A percentile compares a stretch with the other conserved stretches of the same genome.
Conservation (phyloP, 1,140 invertebrate genomes). For the Cataglyphis hispanica region DNA sequence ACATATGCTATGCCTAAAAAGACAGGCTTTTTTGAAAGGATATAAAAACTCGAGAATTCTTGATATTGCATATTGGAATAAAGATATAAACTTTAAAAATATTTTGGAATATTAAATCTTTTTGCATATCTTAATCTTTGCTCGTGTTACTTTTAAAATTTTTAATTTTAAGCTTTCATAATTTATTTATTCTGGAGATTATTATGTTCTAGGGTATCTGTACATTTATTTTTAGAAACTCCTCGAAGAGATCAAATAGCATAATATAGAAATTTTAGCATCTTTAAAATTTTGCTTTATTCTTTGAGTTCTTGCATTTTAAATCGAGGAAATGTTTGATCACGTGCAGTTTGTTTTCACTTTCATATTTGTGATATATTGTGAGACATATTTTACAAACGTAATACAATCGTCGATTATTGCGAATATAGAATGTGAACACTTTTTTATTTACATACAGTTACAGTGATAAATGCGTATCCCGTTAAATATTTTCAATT, state of each 20-base stretch:
- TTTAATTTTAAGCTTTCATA: not conserved
- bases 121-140: not conserved
- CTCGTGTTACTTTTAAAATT: not conserved
- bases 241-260: too few species aligned
- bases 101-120: not conserved
- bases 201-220: not conserved
- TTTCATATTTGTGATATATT: not conserved
- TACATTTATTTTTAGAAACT: not conserved
- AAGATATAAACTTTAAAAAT: not conserved
- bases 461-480: not conserved
- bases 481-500: not conserved
- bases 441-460: not conserved
- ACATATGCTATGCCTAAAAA: conserved; percentile 38
- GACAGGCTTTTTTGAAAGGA: conserved; percentile 9
- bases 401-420: not conserved
- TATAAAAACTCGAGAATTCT: conserved; percentile 33
- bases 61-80: not conserved
- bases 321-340: not conserved
- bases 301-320: not conserved
- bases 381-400: not conserved
- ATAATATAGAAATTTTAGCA: not conserved
- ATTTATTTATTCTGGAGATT: not conserved
- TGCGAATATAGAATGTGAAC: not conserved
- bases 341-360: not conserved
- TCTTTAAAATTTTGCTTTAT: not conserved